Evolutionary conservation across 2,113 vertebrate genomes (phyloP).

Genomic region (Orthonyx spaldingii): DNA sequence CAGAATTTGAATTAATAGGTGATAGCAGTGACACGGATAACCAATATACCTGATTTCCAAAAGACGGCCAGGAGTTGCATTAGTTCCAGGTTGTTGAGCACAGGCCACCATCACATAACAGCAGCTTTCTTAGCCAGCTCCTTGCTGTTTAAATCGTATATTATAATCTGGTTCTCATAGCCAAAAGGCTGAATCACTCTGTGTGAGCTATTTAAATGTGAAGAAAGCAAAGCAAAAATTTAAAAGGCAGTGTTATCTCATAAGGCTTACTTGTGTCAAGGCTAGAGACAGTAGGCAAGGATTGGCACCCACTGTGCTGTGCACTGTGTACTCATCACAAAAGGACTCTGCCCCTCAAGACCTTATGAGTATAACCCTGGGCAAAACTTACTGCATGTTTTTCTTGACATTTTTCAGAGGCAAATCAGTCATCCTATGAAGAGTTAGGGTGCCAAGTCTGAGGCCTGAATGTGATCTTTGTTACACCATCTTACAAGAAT

Average conservation of each 20-base stretch:
- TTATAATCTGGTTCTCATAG: not conserved
- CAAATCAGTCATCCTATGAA: not conserved
- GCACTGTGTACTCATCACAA: not conserved
- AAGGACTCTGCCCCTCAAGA: not conserved
- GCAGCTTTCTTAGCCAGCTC: not conserved
- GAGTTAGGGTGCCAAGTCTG: not conserved
- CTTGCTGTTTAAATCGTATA: not conserved
- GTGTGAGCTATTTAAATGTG: not conserved
- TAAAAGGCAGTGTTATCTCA: not conserved
- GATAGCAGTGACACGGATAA: not conserved
- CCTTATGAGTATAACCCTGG: constrained; percentile 5
- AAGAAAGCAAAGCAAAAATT: constrained; percentile 20
- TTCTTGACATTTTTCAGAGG: constrained; percentile 23
- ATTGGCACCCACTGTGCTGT: not conserved
- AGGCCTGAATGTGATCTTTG: constrained; percentile 41
- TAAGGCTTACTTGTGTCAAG: not conserved
- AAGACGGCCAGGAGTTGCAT: not conserved
- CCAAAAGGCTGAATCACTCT: not conserved
- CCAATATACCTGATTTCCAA: not conserved
- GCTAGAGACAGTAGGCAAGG: not conserved
- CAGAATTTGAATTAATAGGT: not conserved
- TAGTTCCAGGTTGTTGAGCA: not conserved
- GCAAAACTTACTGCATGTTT: not conserved
- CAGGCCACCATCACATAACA: not conserved
- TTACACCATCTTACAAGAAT: constrained; percentile 13